Evolutionary conservation across 2,888 invertebrate genomes (phyloP), one percentile per base, ranked within the genome.

Genomic region (Elmis aenea): DNA sequence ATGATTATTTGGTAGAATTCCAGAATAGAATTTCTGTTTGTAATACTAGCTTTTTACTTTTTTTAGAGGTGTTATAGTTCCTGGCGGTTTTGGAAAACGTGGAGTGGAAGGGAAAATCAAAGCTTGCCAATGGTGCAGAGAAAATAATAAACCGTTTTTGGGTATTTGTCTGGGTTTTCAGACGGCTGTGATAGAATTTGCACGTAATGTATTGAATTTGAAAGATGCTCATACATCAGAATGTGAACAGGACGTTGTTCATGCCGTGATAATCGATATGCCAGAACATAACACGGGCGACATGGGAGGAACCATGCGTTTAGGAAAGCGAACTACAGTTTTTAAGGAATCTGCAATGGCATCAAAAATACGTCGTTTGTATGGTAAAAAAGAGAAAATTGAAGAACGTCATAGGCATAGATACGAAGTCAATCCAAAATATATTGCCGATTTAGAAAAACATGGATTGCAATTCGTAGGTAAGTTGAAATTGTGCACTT

Each of bases 141-240:
- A 79, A 55, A 92, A 87, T 29, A 79, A 84, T 27, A 89, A 85
- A 60, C 99, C 99, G 0, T 89, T 87, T 68, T 73, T 99, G 10
- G 99, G 97, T 1, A 91, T 99, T 50, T 99, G 99, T 61, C 74
- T 99, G n/a, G 99, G 99, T 3, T 74, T 99, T 44, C 99, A 99
- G 74, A 90, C 92, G 12, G 88, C 95, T 5, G 95, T 95, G 3
- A 86, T 99, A 54, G 99, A 99, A 69, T 96, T 87, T 63, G 83
- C 94, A 0, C 77, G 95, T 32, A 92, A 93, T 63, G 86, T 86
- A 0, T 68, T 95, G 1, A 75, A 76, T 0, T 66, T 87, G 36
- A 71, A 77, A 31, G 83, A 79, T 46, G 95, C 96, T 0, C 84
- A 93, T 57, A 85, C 87, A 2, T 86, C 88, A 0, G 99, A 97